phyloP scores from a whole-genome alignment of 2,113 vertebrate genomes.

The Riparia riparia region DNA sequence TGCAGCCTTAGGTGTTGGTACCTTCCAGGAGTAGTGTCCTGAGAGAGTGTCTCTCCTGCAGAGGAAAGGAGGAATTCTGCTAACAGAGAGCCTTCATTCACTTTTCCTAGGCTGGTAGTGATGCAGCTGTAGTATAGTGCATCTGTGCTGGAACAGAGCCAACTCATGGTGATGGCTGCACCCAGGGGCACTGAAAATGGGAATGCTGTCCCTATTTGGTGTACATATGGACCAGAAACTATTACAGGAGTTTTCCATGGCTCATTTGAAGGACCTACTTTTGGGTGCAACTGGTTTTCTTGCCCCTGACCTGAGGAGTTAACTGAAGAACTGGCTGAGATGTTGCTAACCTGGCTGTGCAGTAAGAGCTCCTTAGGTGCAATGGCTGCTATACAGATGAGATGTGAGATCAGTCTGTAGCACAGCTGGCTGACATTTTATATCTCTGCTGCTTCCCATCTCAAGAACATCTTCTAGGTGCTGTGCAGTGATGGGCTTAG shows the following conservation, averaged over 20 bases:
- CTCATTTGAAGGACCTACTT: background rate
- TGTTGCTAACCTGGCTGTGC: background rate
- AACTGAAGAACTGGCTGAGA: background rate
- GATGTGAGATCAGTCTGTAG: background rate
- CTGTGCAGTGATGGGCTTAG: background rate
- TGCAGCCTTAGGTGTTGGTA: background rate
- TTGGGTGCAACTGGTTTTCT: background rate
- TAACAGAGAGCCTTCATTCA: background rate
- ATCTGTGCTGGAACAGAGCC: background rate
- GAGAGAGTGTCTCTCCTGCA: fast-evolving
- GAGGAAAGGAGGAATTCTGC: background rate
- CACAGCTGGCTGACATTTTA: background rate
- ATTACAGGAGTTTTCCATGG: background rate
- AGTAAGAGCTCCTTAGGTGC: background rate
- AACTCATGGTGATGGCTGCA: background rate
- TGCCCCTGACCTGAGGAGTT: background rate
- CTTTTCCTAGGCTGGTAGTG: background rate
- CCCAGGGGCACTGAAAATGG: background rate
- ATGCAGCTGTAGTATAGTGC: background rate
- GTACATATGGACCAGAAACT: background rate
- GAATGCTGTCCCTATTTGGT: background rate
- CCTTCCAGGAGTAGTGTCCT: background rate
- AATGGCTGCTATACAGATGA: no score
- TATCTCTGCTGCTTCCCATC: background rate
- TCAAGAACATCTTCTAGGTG: background rate